Conservation (phyloP, 2,888 invertebrate genomes). For the Deroplatys truncata region DNA sequence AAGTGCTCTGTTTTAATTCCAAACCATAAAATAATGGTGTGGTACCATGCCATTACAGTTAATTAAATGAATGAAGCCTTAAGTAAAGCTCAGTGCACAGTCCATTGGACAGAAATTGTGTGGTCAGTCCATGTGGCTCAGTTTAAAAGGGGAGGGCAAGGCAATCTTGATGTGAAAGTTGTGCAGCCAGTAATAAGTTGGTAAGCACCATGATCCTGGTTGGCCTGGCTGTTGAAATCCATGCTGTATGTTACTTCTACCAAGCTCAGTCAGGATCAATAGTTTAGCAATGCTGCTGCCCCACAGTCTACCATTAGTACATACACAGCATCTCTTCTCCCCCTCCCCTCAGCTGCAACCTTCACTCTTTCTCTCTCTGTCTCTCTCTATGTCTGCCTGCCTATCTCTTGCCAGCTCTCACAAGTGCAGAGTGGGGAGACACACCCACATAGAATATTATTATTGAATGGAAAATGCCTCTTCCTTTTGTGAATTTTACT, state of each 20-base stretch:
- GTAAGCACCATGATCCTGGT: background rate
- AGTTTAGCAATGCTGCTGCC: constrained; percentile 15
- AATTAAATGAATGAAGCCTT: background rate
- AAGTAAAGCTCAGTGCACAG: background rate
- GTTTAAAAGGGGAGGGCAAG: background rate
- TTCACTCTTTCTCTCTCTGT: background rate
- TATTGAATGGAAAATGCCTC: background rate
- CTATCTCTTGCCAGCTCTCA: background rate
- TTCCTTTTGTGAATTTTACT: background rate
- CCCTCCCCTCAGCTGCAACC: background rate
- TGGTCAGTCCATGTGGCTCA: background rate
- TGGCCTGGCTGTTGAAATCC: background rate
- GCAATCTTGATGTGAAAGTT: background rate
- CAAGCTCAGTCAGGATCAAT: constrained; percentile 9
- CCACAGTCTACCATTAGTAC: constrained; percentile 5
- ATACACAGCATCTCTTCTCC: background rate
- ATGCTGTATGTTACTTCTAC: constrained; percentile 1
- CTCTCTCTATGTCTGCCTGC: background rate
- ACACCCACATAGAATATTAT: background rate
- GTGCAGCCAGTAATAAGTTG: background rate
- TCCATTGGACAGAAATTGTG: background rate
- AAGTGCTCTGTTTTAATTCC: no score
- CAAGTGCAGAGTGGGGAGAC: background rate
- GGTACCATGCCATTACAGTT: no score
- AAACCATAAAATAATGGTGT: no score